phyloP scores from a whole-genome alignment of 64 coral and sea anemone species.

The Anthopleura sola region DNA sequence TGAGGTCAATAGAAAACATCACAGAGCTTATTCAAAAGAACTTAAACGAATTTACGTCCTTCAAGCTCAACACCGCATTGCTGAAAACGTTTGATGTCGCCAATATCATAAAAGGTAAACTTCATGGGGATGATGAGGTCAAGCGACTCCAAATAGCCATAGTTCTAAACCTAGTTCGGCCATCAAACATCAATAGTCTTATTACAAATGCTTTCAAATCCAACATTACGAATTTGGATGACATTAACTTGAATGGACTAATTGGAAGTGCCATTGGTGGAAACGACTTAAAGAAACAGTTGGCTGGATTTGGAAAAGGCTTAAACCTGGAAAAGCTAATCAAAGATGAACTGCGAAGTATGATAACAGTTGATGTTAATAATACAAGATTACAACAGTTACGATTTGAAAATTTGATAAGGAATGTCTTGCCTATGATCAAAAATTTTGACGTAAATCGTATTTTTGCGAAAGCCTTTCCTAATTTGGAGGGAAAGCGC shows the following conservation, averaged over 20 bases:
- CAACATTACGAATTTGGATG: not conserved
- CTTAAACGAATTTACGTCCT: not conserved
- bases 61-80: not conserved
- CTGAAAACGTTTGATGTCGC: not conserved
- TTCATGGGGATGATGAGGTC: not conserved
- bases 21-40: not conserved
- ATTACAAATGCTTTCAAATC: not conserved
- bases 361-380: not conserved
- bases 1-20: not conserved
- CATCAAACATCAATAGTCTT: not conserved
- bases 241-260: not conserved
- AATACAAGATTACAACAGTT: not conserved
- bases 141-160: not conserved
- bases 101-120: not conserved
- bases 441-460: not conserved
- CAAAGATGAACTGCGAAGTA: not conserved
- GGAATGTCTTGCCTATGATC: not conserved
- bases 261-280: not conserved
- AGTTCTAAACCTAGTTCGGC: not conserved
- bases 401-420: not conserved
- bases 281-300: not conserved
- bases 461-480: conserved; percentile 1
- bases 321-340: not conserved
- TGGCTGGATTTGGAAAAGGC: not conserved
- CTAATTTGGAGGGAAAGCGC: not conserved